These are phyloP conservation scores for Muschampia plurimacula DNA, from an alignment of 2,888 invertebrate species.

Conservation along the genomic window DNA sequence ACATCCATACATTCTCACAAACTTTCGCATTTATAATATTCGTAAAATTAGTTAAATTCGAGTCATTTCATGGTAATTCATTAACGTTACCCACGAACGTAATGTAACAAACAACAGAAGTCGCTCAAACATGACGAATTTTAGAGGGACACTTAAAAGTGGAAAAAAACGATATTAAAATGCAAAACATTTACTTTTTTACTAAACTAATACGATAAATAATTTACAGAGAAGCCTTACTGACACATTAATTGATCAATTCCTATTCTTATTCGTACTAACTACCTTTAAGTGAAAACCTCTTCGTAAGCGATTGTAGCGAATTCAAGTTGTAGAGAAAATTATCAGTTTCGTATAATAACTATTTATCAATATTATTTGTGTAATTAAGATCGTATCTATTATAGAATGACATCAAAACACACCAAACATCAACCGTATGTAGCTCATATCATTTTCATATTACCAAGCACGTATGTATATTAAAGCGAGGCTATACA, in stretches of 20 bases:
- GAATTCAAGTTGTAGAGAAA: not conserved
- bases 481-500: slow-evolving; percentile 36
- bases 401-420: slow-evolving; percentile 21
- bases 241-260: not conserved
- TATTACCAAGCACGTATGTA: slow-evolving; percentile 6
- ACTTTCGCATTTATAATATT: no score
- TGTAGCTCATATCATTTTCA: slow-evolving; percentile 12
- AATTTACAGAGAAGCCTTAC: not conserved
- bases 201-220: not conserved
- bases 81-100: no score
- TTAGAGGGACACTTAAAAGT: no score
- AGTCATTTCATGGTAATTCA: no score
- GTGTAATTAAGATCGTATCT: not conserved
- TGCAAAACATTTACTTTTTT: not conserved
- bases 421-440: slow-evolving; percentile 12
- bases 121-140: no score
- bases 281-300: not conserved
- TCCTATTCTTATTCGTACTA: not conserved
- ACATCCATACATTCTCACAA: no score
- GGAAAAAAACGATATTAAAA: no score
- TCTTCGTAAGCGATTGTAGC: not conserved
- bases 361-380: no score
- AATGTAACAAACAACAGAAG: no score
- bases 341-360: no score
- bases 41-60: no score